Conservation (phyloP, 2,113 vertebrate species). For the Boulengeromyrus knoepffleri region DNA sequence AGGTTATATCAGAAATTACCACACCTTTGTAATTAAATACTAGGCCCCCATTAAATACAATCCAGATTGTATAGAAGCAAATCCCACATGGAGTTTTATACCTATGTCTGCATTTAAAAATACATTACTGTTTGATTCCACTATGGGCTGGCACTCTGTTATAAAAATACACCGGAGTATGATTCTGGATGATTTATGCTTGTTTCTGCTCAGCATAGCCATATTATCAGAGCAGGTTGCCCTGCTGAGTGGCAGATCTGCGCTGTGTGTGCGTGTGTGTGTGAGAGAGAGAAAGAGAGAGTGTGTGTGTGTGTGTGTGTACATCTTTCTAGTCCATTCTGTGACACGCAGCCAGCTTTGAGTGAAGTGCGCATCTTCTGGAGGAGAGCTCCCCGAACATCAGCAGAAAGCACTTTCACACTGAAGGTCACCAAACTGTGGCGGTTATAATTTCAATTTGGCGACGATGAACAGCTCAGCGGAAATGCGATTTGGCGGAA, state of each 20-base stretch:
- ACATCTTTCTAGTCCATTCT: background rate
- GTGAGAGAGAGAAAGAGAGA: background rate
- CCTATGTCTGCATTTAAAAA: background rate
- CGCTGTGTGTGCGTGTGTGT: background rate
- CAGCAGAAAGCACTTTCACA: slow-evolving; percentile 1
- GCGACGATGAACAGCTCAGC: background rate
- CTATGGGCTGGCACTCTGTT: background rate
- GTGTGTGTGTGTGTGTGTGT: background rate
- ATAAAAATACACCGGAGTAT: background rate
- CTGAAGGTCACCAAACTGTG: slow-evolving; percentile 6
- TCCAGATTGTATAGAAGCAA: background rate
- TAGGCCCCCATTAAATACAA: background rate
- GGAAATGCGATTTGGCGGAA: background rate
- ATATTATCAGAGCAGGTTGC: background rate
- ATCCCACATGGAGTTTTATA: background rate
- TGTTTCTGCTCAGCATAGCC: background rate
- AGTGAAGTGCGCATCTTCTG: background rate
- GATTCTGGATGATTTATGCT: background rate
- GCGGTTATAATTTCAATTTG: background rate
- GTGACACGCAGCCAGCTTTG: background rate
- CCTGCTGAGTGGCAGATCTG: background rate
- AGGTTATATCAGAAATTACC: background rate
- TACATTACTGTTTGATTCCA: background rate
- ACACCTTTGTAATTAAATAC: background rate
- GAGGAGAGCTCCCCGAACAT: background rate